These are phyloP conservation scores for Lepeophtheirus nordmannii DNA, from an alignment of 2,888 invertebrate species.

Conservation along the genomic window DNA sequence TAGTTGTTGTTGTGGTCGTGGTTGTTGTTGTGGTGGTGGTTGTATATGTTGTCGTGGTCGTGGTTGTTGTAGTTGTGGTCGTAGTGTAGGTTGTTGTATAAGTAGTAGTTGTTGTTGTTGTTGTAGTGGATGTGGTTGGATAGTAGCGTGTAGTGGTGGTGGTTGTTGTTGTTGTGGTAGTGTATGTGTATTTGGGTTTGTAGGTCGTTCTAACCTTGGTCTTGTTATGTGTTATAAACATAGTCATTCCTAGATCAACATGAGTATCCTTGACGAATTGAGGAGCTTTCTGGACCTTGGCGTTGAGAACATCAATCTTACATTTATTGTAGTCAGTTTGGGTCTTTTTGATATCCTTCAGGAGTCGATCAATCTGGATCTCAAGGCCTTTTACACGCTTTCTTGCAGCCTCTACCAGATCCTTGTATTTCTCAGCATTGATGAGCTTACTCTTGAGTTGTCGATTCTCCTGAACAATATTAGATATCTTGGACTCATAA, in stretches of 20 bases:
- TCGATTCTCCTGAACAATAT: neutral
- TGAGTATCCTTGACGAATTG: conserved; percentile 8
- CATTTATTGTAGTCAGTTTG: conserved; percentile 1
- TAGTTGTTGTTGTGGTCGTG: neutral
- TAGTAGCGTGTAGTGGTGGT: neutral
- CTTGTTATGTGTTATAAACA: conserved; percentile 17
- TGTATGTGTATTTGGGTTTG: conserved; percentile 11
- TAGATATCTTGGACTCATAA: neutral
- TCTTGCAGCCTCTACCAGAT: conserved; percentile 1
- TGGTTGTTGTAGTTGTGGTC: neutral
- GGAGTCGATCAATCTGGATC: neutral
- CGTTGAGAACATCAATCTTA: conserved; percentile 6
- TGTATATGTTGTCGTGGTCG: conserved; percentile 3
- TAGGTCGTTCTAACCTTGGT: neutral
- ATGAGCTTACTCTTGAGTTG: conserved; percentile 11
- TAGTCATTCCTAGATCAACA: conserved; percentile 8
- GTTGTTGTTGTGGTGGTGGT: neutral
- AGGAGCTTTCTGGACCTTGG: neutral
- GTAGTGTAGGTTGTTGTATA: neutral
- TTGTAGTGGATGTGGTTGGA: neutral
- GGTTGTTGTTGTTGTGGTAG: neutral
- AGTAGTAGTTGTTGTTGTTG: neutral
- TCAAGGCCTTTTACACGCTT: neutral
- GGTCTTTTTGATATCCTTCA: conserved; percentile 11
- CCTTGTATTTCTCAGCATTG: conserved; percentile 16